Base-by-base conservation (phyloP, 2,113 vertebrate species). In the Takifugu flavidus region DNA sequence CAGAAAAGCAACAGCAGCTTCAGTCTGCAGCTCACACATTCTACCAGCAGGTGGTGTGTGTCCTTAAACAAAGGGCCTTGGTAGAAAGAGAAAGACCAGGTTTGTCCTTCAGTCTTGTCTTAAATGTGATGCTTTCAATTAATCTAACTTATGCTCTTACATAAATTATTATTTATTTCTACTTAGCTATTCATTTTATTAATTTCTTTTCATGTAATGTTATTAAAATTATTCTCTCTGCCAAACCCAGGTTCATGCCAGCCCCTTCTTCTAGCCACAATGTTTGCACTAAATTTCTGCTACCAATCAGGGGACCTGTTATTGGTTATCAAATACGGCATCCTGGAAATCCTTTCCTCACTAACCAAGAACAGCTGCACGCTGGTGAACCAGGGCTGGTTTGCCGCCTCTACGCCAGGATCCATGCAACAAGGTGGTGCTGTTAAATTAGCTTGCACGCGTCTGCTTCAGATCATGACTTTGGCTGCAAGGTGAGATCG, bases 281-380 rank as follows among this genome's bases (percentile, higher is more conserved):
- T 92, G 74, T 93, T 91, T 77, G 87, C 89, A 27, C 76, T 93
- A 31, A 93, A 91, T 61, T 89, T 91, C 62, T 87, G 79, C 64
- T 93, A 92, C 75, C 88, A 92, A 54, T 87, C 91, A 1, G 63
- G 86, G 42, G 92, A 93, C 65, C 77, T 93, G 82, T 88, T 91
- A 60, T 79, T 91, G 44, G 82, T 92, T 29, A 83, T 90, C 60
- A 87, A 88, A 60, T 85, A 81, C 52, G 90, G 90, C 14, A 75
- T 93, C 53, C 82, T 93, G 66, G 91, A 92, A 31, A 85, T 92
- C 50, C 85, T 93, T 20, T 90, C 91, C 5, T 66, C 56, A 13
- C 77, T 92, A 67, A 92, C 90, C 29, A 88, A 90, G 74, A 90
- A 89, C 82, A 87, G 91, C 58, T 92, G 89, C 53, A 82, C 89